Conservation (phyloP, 2,888 invertebrate species). For the Sarcophaga carnaria region DNA sequence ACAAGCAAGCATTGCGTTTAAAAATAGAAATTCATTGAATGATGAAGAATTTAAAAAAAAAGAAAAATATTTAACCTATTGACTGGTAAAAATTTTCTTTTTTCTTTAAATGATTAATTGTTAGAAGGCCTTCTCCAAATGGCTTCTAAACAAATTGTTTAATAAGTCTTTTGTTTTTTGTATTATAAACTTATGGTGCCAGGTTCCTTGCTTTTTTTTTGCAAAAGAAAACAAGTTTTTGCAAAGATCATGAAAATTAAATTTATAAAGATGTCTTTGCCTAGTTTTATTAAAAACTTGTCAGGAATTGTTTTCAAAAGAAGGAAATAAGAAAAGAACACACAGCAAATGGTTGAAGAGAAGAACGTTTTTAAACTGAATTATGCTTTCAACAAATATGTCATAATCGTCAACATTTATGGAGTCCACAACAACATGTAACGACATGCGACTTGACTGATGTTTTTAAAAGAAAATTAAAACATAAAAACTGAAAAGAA, state of each 20-base stretch:
- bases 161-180: conserved; percentile 27
- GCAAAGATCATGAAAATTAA: not conserved
- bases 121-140: conserved; percentile 3
- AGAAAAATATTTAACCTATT: conserved; percentile 55
- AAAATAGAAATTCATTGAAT: not conserved
- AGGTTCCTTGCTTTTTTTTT: not conserved
- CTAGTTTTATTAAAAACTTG: not conserved
- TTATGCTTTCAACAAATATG: conserved; percentile 64
- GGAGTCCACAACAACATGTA: conserved; percentile 53
- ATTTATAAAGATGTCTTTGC: conserved; percentile 60
- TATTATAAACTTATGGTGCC: not conserved
- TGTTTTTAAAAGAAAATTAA: not conserved
- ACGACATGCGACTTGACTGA: conserved; percentile 5
- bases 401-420: conserved; percentile 69
- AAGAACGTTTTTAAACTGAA: conserved; percentile 40
- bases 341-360: not conserved
- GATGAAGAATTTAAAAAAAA: conserved; percentile 17
- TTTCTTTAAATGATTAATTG: conserved; percentile 59
- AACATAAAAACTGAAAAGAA: not conserved
- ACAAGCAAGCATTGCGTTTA: not conserved
- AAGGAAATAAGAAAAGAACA: conserved; percentile 7
- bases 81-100: conserved; percentile 38
- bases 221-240: conserved; percentile 18
- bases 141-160: conserved; percentile 57
- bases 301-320: not conserved